A percentile compares a stretch with the other conserved stretches of the same genome.
phyloP scores from a whole-genome alignment of 2,797 vertebrate genomes.

The Acanthurus lineatus region DNA sequence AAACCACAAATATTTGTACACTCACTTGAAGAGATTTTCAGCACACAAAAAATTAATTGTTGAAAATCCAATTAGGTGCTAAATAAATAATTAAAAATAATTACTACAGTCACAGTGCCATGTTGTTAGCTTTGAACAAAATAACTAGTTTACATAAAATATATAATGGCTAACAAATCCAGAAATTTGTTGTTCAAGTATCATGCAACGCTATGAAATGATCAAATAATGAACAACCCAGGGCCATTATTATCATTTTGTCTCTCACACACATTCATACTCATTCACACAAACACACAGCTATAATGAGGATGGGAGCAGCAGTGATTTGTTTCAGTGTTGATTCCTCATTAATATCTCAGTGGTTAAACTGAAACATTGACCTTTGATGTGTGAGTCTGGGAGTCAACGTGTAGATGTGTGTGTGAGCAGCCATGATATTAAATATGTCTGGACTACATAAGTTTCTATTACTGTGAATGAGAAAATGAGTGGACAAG shows the following conservation, averaged over 20 bases:
- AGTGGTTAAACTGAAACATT: conserved; percentile 43
- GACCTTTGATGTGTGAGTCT: conserved; percentile 46
- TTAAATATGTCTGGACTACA: not conserved
- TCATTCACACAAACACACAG: not conserved
- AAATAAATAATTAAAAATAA: not conserved
- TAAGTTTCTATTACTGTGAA: not conserved
- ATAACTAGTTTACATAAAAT: not conserved
- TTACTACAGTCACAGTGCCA: not conserved
- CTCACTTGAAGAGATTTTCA: not conserved
- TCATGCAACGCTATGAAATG: not conserved
- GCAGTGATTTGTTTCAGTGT: conserved; percentile 55
- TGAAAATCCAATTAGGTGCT: not conserved
- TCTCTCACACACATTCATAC: conserved; percentile 2
- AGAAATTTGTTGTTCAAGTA: not conserved
- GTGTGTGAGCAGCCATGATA: not conserved
- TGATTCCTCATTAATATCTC: conserved; percentile 65
- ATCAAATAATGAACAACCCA: conserved; percentile 15
- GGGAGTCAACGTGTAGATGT: not conserved
- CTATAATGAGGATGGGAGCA: conserved; percentile 45
- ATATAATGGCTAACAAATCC: not conserved
- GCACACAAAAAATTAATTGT: not conserved
- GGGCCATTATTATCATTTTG: conserved; percentile 30
- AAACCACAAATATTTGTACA: not conserved
- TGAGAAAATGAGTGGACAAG: conserved; percentile 7
- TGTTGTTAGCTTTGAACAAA: not conserved